Base-by-base conservation (phyloP, 2,888 invertebrate species). In the Habroteleia sp. region DNA sequence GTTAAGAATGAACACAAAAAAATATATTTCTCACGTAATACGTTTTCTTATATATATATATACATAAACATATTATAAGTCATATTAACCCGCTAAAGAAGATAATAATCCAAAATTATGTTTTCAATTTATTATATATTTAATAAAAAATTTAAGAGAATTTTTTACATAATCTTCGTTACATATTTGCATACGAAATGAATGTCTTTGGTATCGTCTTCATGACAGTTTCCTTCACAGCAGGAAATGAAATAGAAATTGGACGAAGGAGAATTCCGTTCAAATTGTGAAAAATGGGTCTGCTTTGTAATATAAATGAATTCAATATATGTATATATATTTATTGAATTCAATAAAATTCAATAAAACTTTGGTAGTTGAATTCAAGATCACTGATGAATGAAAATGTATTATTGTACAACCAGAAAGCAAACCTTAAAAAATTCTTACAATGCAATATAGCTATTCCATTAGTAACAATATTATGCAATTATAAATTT, bases 181-280 rank as follows among this genome's bases (percentile, higher is more conserved):
- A 27, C 13, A 17, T n/a, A 69, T 69, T 69, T 42, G 50, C 68
- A 58, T 69, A 50, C 13, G 20, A 50, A 42, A 69, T 58, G 39
- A 69, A 60, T 69, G 14, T 27, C 31, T 20, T 31, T 11, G 5
- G 58, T 48, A 35, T 69, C 37, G 50, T 58, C 35, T 35, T 46
- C 25, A 27, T 41, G 48, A 41, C 50, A 68, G 68, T 58, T 41
- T 50, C 11, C 35, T 69, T 69, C 68, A 42, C 68, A 69, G 68
- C 68, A 69, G 68, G 69, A 60, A 69, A 20, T 69, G 39, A 58
- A 68, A 68, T 58, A 66, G 60, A 58, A 69, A 69, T 60, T 35
- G 42, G 37, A 35, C 50, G 13, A 8, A 35, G 14, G 52, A 60
- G 69, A 37, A 69, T 58, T 69, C 23, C 23, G 35, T 50, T 44